These are phyloP conservation scores for Arrhopalites spinosus DNA, from an alignment of 2,888 invertebrate genomes.

Conservation along the genomic window DNA sequence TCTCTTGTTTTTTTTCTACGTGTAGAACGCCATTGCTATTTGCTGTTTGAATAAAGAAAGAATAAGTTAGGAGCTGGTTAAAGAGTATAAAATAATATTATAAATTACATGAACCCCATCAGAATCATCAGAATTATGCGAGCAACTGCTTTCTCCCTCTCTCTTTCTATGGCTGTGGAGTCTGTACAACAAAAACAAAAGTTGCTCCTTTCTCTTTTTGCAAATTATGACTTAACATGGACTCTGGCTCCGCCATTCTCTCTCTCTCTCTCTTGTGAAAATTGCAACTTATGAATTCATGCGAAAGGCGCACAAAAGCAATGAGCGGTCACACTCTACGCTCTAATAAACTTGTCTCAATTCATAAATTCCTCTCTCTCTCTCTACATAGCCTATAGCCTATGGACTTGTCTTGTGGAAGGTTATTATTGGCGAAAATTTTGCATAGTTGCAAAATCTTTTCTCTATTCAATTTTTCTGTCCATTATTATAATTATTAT, in stretches of 20 bases:
- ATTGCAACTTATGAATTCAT: conserved; percentile 8
- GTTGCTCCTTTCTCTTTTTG: background rate
- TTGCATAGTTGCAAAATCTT: too few relatives aligned
- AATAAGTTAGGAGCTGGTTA: too few relatives aligned
- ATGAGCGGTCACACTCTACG: background rate
- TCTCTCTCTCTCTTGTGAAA: background rate
- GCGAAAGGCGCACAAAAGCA: background rate
- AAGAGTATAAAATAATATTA: too few relatives aligned
- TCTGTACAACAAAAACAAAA: background rate
- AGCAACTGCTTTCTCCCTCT: conserved; percentile 8
- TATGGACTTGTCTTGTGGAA: background rate
- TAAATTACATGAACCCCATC: too few relatives aligned
- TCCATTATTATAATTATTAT: too few relatives aligned
- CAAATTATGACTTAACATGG: background rate
- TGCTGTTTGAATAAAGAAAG: too few relatives aligned
- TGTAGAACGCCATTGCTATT: too few relatives aligned
- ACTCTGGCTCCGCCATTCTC: background rate
- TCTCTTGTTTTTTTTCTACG: too few relatives aligned
- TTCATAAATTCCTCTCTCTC: background rate
- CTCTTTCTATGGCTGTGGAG: background rate
- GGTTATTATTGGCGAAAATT: too few relatives aligned
- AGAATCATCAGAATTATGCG: too few relatives aligned
- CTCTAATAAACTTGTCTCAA: background rate
- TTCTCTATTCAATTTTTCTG: too few relatives aligned
- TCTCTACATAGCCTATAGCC: background rate